phyloP scores from a whole-genome alignment of 2,888 invertebrate species.

The Zygaena filipendulae region DNA sequence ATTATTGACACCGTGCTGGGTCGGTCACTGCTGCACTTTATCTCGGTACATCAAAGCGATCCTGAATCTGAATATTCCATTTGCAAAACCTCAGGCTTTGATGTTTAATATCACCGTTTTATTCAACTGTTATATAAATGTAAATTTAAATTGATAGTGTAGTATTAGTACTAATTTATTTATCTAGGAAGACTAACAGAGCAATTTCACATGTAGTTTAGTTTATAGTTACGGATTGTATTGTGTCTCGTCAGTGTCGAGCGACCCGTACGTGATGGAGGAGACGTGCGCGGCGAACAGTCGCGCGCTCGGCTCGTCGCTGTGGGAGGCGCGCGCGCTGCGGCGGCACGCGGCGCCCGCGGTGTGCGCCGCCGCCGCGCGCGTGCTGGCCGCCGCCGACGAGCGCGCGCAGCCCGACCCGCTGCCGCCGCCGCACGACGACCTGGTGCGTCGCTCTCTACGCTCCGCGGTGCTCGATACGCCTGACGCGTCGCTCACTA shows the following conservation, averaged over 20 bases:
- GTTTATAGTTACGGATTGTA: too few species aligned
- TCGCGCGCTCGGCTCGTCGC: conserved; percentile 86
- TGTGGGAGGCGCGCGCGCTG: conserved; percentile 92
- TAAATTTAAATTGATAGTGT: too few species aligned
- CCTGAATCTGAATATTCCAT: too few species aligned
- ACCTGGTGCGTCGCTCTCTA: background rate
- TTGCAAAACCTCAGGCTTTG: too few species aligned
- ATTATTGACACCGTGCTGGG: too few species aligned
- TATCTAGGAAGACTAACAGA: too few species aligned
- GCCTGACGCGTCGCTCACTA: conserved; percentile 9
- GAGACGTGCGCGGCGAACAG: conserved; percentile 83
- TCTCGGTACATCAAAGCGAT: too few species aligned
- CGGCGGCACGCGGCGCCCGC: conserved; percentile 62
- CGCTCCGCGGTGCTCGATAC: conserved; percentile 15
- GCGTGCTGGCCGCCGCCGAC: conserved; percentile 66
- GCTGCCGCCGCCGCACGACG: conserved; percentile 5
- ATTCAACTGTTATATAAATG: too few species aligned
- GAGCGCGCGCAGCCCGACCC: conserved; percentile 28
- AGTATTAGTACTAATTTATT: too few species aligned
- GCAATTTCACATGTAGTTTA: too few species aligned
- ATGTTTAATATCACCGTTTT: too few species aligned
- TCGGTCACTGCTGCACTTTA: too few species aligned
- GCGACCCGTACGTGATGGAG: conserved; percentile 88
- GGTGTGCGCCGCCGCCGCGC: conserved; percentile 75
- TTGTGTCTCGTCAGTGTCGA: conserved; percentile 39